Base-by-base conservation (phyloP, 2,797 vertebrate genomes). In the Mycteria americana region DNA sequence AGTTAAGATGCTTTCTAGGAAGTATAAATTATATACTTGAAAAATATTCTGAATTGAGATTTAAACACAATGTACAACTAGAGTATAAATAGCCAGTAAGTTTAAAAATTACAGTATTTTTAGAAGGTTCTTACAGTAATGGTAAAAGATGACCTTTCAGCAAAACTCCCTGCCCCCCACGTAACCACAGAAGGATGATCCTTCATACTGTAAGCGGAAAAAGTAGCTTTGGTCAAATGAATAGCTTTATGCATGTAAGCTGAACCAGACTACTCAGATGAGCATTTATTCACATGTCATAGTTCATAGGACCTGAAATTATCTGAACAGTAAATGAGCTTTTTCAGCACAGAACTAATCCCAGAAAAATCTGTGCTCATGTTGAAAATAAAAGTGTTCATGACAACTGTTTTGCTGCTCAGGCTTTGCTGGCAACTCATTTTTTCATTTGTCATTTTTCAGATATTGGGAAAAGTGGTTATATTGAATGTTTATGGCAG, bases 291-390 rank as follows among this genome's bases (percentile, higher is more conserved):
- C 63, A 51, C 70, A 15, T 54, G 51, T 82, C 43, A 80, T 81
- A 28, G 65, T 88, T 92, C 57, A 27, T 24, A 89, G 78, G 50
- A 96, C 46, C 88, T 94, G 92, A 95, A 96, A 89, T 95, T 91
- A 79, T 91, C 63, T 75, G 81, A 74, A 46, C 48, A 64, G 53
- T 75, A 80, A 87, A 80, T 77, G 75, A 93, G 72, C 57, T 85
- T 92, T 93, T 95, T 53, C 62, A 85, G 41, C 5, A 0, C 78
- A 69, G 57, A 88, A 65, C 88, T 89, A 88, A 89, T 92, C 65
- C 78, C n/a, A 53, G 45, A 78, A 50, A 93, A 83, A 60, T 82
- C 72, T 69, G 25, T 73, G 48, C 78, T 91, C 78, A 35, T 0
- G 0, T 39, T 89, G 78, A 37, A 85, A 92, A 70, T 62, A 25